These are phyloP conservation scores for Hylomyscus alleni DNA, from an alignment of 2,797 vertebrate species.

Conservation along the genomic window DNA sequence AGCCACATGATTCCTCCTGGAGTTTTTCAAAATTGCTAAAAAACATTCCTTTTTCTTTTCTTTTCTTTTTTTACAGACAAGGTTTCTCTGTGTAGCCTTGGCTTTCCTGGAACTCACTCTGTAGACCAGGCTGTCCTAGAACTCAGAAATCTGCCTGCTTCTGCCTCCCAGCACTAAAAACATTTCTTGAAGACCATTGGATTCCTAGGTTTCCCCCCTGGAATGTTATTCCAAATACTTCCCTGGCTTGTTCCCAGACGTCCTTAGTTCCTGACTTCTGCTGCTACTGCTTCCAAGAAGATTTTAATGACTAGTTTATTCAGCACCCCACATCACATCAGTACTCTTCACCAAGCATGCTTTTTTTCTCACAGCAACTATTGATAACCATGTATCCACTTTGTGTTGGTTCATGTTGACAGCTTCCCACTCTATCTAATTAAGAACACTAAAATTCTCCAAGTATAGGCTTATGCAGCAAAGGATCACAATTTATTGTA, in stretches of 20 bases:
- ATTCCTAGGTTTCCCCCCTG: neutral
- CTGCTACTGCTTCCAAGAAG: neutral
- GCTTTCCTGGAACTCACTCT: too few species aligned
- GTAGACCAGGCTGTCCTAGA: too few species aligned
- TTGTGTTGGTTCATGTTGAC: neutral
- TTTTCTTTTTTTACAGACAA: too few species aligned
- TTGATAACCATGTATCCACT: neutral
- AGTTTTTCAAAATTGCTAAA: neutral
- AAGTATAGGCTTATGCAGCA: neutral
- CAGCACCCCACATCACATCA: neutral
- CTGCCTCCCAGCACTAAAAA: neutral
- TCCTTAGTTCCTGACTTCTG: neutral
- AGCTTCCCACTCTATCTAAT: neutral
- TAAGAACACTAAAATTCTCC: neutral
- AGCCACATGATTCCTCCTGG: neutral
- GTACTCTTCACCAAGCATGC: neutral
- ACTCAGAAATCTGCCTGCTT: too few species aligned
- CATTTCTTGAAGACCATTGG: neutral
- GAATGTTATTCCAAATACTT: neutral
- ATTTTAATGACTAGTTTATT: neutral
- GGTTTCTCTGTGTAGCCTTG: too few species aligned
- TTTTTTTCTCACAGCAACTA: neutral
- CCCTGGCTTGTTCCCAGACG: neutral
- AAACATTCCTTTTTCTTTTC: neutral
- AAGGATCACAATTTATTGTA: neutral